Conservation (phyloP, 2,797 vertebrate species). For the Malacoctenus gilli region DNA sequence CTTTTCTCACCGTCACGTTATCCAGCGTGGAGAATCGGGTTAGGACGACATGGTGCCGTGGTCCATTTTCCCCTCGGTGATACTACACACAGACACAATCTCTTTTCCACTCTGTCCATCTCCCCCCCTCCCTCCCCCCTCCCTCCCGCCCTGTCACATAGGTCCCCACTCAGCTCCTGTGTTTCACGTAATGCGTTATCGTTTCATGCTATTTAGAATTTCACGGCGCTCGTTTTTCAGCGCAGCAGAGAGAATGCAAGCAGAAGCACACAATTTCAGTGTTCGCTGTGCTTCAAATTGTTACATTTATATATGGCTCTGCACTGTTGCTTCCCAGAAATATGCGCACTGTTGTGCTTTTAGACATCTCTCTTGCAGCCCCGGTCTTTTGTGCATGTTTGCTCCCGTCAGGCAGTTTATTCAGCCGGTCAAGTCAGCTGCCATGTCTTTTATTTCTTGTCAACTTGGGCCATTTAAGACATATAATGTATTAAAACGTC, state of each 20-base stretch:
- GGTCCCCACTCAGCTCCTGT: conserved; percentile 38
- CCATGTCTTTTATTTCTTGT: conserved; percentile 19
- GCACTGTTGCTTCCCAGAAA: conserved; percentile 34
- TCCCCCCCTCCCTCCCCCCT: conserved; percentile 4
- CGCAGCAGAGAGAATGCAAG: conserved; percentile 29
- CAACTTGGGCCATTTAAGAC: conserved; percentile 40
- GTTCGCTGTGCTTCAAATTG: conserved; percentile 37
- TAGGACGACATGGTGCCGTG: conserved; percentile 50
- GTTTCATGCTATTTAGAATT: conserved; percentile 57
- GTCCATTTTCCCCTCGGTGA: conserved; percentile 70
- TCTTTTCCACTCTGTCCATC: conserved; percentile 31
- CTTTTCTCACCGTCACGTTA: conserved; percentile 55
- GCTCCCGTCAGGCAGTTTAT: conserved; percentile 19
- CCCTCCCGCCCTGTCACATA: conserved; percentile 1
- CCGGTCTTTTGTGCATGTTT: conserved; percentile 1
- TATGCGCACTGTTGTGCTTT: conserved; percentile 3
- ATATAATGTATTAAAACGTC: conserved; percentile 41
- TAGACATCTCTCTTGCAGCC: conserved; percentile 16
- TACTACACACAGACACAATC: conserved; percentile 25
- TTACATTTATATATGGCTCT: conserved; percentile 49
- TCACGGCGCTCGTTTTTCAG: conserved; percentile 46
- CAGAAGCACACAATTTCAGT: conserved; percentile 32
- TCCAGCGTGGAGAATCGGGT: conserved; percentile 68
- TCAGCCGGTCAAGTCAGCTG: conserved; percentile 23
- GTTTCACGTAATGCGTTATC: conserved; percentile 53